Evolutionary conservation across 1,140 invertebrate species (phyloP).

Genomic region (Cyclargus thomasi): DNA sequence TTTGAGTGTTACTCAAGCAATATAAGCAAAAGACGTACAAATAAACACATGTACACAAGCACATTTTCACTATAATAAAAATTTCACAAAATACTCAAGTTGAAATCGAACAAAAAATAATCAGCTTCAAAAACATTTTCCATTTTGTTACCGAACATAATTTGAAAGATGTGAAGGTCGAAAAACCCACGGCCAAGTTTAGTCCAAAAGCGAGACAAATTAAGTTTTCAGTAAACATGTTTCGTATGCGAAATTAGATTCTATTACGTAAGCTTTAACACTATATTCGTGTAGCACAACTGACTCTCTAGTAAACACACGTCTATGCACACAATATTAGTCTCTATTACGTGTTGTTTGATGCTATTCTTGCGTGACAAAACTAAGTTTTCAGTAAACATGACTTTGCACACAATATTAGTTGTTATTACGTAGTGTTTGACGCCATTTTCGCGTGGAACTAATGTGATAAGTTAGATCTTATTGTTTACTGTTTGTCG

Average conservation of each 20-base stretch:
- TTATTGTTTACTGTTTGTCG: not conserved
- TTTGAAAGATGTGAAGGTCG: constrained; percentile 7
- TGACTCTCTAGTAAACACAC: not conserved
- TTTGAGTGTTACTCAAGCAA: too few species aligned
- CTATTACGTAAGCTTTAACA: too few species aligned
- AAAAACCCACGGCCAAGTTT: constrained; percentile 5
- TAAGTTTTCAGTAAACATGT: not conserved
- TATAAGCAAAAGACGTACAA: too few species aligned
- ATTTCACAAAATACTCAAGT: too few species aligned
- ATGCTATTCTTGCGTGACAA: not conserved
- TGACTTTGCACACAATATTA: not conserved
- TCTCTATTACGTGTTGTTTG: not conserved
- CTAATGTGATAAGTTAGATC: not conserved
- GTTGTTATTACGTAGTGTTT: not conserved
- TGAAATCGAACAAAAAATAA: too few species aligned
- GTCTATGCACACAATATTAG: not conserved
- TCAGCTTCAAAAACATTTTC: not conserved
- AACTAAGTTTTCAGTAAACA: not conserved
- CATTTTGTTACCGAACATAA: not conserved
- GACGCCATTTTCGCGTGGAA: not conserved
- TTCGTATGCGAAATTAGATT: not conserved
- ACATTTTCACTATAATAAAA: too few species aligned
- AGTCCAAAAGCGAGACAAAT: constrained; percentile 12
- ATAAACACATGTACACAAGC: too few species aligned
- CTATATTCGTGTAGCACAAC: too few species aligned